Conservation (phyloP, 1,140 invertebrate genomes). For the Chrysomallon squamiferum region DNA sequence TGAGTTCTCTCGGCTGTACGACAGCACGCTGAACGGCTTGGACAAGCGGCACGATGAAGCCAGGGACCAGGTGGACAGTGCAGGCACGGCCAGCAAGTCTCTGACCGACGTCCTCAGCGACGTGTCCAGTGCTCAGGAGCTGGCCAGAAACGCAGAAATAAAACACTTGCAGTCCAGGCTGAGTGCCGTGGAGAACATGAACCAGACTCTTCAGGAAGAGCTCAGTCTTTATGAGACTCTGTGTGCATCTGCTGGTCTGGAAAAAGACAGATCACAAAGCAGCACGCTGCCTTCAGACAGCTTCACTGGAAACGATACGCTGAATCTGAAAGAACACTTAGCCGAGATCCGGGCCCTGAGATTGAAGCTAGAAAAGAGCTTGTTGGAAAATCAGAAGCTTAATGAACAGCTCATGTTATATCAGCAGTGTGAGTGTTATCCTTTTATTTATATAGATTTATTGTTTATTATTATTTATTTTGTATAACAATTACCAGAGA, state of each 20-base stretch:
- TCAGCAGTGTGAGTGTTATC: neutral
- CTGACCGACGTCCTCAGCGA: neutral
- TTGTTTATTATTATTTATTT: too few species aligned
- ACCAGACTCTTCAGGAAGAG: slow-evolving; percentile 61
- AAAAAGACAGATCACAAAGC: slow-evolving; percentile 22
- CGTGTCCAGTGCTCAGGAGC: neutral
- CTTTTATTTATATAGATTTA: too few species aligned
- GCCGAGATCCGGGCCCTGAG: slow-evolving; percentile 58
- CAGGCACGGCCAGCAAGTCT: neutral
- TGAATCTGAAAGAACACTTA: slow-evolving; percentile 53
- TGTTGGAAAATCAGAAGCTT: too few species aligned
- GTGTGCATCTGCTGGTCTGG: slow-evolving; percentile 32
- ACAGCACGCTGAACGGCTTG: neutral
- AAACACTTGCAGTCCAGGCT: slow-evolving; percentile 16
- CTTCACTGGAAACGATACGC: slow-evolving; percentile 25
- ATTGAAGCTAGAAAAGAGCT: slow-evolving; percentile 53
- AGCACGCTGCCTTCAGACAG: slow-evolving; percentile 3
- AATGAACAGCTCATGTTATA: neutral
- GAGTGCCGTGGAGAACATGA: slow-evolving; percentile 57
- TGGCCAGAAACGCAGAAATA: neutral
- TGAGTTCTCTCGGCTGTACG: slow-evolving; percentile 1
- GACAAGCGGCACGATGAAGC: neutral
- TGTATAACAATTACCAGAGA: too few species aligned
- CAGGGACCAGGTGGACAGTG: neutral
- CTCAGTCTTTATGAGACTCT: slow-evolving; percentile 48